Conservation (phyloP, 2,888 invertebrate genomes). For the Agriotes lineatus region DNA sequence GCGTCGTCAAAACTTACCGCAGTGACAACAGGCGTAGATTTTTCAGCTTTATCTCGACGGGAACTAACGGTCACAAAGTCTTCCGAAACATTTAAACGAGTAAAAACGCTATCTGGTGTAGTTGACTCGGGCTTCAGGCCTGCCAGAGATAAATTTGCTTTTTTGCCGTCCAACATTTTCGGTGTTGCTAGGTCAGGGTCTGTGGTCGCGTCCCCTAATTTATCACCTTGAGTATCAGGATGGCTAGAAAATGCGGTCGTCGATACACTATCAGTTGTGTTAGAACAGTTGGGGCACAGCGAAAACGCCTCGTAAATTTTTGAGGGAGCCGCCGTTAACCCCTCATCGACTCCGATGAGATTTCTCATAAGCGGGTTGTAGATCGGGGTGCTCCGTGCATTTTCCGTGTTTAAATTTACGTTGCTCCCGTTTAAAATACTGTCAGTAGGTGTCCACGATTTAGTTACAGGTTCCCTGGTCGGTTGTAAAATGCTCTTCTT, state of each 20-base stretch:
- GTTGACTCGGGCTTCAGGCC: not conserved
- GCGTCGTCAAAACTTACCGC: not conserved
- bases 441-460: not conserved
- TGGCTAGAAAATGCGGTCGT: not conserved
- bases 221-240: not conserved
- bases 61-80: conserved; percentile 11
- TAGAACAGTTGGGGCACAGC: conserved; percentile 2
- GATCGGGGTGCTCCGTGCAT: conserved; percentile 6
- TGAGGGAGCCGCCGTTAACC: not conserved
- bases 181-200: not conserved
- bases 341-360: not conserved
- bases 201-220: not conserved
- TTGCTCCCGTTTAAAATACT: conserved; percentile 5
- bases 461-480: conserved; percentile 19
- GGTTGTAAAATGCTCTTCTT: conserved; percentile 16
- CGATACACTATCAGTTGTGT: not conserved
- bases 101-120: conserved; percentile 2
- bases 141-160: conserved; percentile 4
- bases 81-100: conserved; percentile 15
- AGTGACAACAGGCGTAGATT: conserved; percentile 2
- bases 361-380: conserved; percentile 1
- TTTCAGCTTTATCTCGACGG: conserved; percentile 16
- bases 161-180: conserved; percentile 3
- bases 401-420: conserved; percentile 18
- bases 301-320: not conserved